phyloP scores from a whole-genome alignment of 2,888 invertebrate genomes.

The Chymomyza procnemis region DNA sequence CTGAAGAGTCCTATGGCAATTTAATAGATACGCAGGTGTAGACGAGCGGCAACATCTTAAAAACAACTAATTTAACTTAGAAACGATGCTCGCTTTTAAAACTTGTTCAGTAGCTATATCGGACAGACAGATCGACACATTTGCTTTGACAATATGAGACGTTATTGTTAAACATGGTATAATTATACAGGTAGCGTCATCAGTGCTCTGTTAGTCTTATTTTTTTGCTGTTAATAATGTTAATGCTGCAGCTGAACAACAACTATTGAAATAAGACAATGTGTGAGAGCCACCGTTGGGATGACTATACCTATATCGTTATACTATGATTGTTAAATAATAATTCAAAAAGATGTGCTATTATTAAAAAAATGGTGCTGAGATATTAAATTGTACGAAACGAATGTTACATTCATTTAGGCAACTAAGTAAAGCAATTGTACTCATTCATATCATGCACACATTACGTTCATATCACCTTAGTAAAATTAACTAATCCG shows the following conservation, averaged over 20 bases:
- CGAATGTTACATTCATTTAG: slow-evolving; percentile 48
- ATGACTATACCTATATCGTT: too few relatives aligned
- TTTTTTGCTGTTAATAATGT: too few relatives aligned
- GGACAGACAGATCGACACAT: background rate
- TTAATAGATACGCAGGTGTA: slow-evolving; percentile 62
- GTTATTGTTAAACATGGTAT: background rate
- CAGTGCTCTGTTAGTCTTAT: too few relatives aligned
- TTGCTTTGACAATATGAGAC: slow-evolving; percentile 6
- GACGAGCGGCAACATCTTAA: too few relatives aligned
- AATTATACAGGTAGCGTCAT: too few relatives aligned
- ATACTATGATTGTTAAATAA: too few relatives aligned
- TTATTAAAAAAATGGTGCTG: slow-evolving; percentile 49
- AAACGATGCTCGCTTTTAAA: background rate
- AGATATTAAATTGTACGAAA: slow-evolving; percentile 50
- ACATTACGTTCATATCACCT: slow-evolving; percentile 42
- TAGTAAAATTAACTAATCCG: background rate
- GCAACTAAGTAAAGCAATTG: slow-evolving; percentile 33
- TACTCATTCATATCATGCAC: slow-evolving; percentile 39
- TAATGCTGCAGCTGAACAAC: too few relatives aligned
- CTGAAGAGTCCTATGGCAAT: slow-evolving; percentile 61
- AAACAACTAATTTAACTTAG: background rate
- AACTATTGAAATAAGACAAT: too few relatives aligned
- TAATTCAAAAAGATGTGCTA: slow-evolving; percentile 25
- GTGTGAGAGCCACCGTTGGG: too few relatives aligned
- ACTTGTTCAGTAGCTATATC: background rate